Base-by-base conservation (phyloP, 2,797 vertebrate species). In the Ptychobarbus kaznakovi region DNA sequence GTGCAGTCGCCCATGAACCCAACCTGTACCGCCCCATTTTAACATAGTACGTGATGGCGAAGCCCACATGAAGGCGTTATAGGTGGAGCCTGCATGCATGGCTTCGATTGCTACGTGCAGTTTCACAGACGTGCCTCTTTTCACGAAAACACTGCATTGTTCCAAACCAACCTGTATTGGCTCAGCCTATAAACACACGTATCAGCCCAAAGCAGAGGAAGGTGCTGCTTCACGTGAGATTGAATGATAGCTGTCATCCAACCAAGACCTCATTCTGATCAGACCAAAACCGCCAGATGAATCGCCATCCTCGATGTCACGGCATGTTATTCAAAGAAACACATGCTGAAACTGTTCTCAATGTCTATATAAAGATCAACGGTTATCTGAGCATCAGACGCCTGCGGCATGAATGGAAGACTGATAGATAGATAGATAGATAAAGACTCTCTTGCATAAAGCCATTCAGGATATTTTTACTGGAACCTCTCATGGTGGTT, bases 231-330 rank as follows among this genome's bases (percentile, higher is more conserved):
- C 87, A 91, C 89, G 91, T 78, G 58, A 92, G 92, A 95, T 93
- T 61, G 74, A 81, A 12, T 1, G 92, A 96, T 95, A 94, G 94
- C 90, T 38, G 88, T 89, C 88, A 35, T 35, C 83, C 93, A 94
- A 89, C 90, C 93, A 94, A 93, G 92, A 58, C 92, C 91, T 89
- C n/a, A 81, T 91, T 91, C 90, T 87, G 86, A 89, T 90, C 42
- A 70, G 93, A 91, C 94, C 93, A 95, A 91, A 91, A 91, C 89
- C 90, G 83, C 81, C 81, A 93, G 93, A 95, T 94, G 92, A 94
- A 89, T 75, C 88, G 87, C 89, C 88, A 89, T 58, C 89, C 90
- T 91, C 89, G 89, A 92, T 88, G 91, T 80, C 87, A 82, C 90
- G 70, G 46, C 86, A 87, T 91, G 87, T 83, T 87, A 88, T 90